Conservation (phyloP, 2,888 invertebrate genomes). For the Eurois occulta region DNA sequence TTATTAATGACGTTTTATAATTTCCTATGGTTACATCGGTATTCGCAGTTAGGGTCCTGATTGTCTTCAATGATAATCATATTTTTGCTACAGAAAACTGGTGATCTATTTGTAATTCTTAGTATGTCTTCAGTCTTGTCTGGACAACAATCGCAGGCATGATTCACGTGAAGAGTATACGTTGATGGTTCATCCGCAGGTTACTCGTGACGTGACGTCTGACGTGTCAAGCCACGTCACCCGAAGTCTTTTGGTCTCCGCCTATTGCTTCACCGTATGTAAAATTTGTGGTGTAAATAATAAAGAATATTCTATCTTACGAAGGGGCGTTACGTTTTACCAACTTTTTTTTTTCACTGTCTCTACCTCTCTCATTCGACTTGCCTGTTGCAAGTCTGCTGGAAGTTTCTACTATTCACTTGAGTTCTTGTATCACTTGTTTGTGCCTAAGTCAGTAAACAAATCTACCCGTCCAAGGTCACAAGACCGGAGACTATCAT, state of each 20-base stretch:
- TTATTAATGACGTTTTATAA: conserved; percentile 12
- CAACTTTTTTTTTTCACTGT: neutral
- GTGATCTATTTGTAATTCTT: neutral
- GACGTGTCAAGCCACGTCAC: neutral
- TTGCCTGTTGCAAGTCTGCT: neutral
- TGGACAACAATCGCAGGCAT: neutral
- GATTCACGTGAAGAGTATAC: neutral
- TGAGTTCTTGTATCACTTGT: neutral
- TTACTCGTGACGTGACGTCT: neutral
- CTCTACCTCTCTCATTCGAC: neutral
- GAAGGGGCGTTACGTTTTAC: neutral
- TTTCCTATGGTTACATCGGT: neutral
- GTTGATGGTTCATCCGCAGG: neutral
- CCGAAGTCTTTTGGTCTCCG: neutral
- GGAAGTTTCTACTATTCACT: neutral
- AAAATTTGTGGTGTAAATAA: neutral
- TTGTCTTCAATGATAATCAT: neutral
- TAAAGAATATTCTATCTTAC: neutral
- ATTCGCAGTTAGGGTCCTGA: neutral
- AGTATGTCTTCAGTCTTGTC: neutral
- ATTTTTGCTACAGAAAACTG: neutral
- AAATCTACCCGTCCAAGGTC: conserved; percentile 23
- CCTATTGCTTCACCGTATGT: neutral
- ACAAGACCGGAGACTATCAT: conserved; percentile 4
- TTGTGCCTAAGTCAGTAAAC: conserved; percentile 9